Evolutionary conservation across 1,140 invertebrate genomes (phyloP).

Genomic region (Melanaphis sacchari): DNA sequence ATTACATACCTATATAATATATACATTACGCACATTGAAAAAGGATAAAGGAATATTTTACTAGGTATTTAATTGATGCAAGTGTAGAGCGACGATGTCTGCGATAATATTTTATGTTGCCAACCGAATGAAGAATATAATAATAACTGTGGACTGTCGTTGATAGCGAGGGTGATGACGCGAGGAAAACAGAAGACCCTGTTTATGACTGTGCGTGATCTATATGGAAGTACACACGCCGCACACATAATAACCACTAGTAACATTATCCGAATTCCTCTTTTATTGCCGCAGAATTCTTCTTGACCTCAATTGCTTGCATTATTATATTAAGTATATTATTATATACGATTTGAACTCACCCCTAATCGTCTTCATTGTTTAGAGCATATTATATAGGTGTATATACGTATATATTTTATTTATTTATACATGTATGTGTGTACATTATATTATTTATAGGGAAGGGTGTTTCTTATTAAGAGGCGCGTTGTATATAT

Average conservation of each 20-base stretch:
- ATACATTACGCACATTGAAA: neutral
- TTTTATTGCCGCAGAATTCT: constrained; percentile 56
- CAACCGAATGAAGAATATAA: constrained; percentile 30
- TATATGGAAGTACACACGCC: constrained; percentile 25
- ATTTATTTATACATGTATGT: neutral
- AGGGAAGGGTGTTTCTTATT: constrained; percentile 47
- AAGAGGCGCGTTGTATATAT: neutral
- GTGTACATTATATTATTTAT: neutral
- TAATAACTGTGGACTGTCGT: neutral
- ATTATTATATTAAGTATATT: constrained; percentile 26
- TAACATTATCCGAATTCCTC: constrained; percentile 58
- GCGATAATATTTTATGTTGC: neutral
- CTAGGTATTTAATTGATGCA: neutral
- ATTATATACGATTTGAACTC: constrained; percentile 36
- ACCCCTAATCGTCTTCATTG: constrained; percentile 37
- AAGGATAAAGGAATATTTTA: neutral
- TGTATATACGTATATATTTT: constrained; percentile 1
- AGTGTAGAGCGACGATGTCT: neutral
- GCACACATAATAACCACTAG: constrained; percentile 56
- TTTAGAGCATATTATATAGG: neutral
- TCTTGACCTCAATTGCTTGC: constrained; percentile 52
- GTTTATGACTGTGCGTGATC: constrained; percentile 43
- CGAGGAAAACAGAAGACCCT: neutral
- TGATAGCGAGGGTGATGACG: constrained; percentile 27
- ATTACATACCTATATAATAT: neutral